Evolutionary conservation across 2,113 vertebrate genomes (phyloP), one percentile per base, ranked within the genome.

Genomic region (Chinchilla lanigera): DNA sequence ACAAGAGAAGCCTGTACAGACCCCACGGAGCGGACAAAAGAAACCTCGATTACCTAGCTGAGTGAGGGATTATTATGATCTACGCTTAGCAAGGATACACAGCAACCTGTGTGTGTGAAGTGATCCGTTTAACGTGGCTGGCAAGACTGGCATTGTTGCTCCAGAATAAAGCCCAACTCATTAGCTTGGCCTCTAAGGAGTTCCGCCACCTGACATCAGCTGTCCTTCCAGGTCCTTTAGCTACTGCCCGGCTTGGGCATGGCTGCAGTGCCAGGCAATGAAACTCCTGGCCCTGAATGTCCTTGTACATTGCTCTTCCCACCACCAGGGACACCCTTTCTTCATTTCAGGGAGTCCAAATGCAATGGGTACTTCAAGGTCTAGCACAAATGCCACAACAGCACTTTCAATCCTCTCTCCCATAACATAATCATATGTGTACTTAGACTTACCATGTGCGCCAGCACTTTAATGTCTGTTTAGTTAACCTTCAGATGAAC

Each of bases 141-240:
- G 44, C 38, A 67, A 65, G 63, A 54, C 44, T n/a, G 50, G 56
- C 58, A 19, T 7, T 12, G 47, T 9, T n/a, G 63, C 61, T 94
- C 87, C 38, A 90, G 47, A 88, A 95, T 75, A 92, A 97, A 93
- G 73, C 13, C 17, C 28, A 19, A 80, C 61, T 58, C 22, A 69
- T 87, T 10, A 69, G 63, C 86, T 65, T 82, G 35, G 75, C 20
- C 81, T 92, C 63, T 16, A 33, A 91, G 69, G 71, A 83, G 41
- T 22, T 38, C 58, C 8, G 84, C 35, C 8, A 61, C 33, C 56
- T 84, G 85, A 41, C 52, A 60, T n/a, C 86, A 78, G 8, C 4
- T 52, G 94, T 33, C 26, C 38, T 69, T 41, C 54, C 61, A 83
- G 82, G 63, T 35, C 22, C 33, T 35, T 50, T 13, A 38, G n/a